phyloP scores from a whole-genome alignment of 2,888 invertebrate genomes.

The Aleiodes alternator region DNA sequence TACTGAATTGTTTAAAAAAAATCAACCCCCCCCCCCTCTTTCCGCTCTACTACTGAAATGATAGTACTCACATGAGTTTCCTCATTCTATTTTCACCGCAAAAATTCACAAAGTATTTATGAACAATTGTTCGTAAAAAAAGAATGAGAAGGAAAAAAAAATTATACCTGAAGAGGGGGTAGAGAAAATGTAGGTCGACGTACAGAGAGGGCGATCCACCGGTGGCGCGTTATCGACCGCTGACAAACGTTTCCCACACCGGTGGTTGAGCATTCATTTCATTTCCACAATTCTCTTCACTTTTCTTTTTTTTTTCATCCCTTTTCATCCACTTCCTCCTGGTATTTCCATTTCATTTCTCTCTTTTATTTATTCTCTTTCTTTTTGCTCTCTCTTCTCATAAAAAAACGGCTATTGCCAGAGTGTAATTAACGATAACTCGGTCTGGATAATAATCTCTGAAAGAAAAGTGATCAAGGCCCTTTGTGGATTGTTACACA shows the following conservation, averaged over 20 bases:
- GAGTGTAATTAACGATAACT: too few species aligned
- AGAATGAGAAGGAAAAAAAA: background rate
- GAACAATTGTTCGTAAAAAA: conserved; percentile 16
- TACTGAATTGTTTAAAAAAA: too few species aligned
- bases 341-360: background rate
- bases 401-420: too few species aligned
- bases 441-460: too few species aligned
- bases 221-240: conserved; percentile 33
- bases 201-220: conserved; percentile 34
- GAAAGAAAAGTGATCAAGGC: too few species aligned
- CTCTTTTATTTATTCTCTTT: conserved; percentile 5
- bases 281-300: conserved; percentile 21
- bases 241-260: conserved; percentile 27
- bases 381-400: background rate
- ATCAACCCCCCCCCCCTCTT: too few species aligned
- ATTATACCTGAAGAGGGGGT: conserved; percentile 19
- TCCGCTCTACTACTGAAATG: background rate
- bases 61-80: background rate
- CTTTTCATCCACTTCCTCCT: background rate
- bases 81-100: background rate
- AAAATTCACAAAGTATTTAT: conserved; percentile 16
- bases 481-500: too few species aligned
- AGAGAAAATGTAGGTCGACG: conserved; percentile 29
- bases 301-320: conserved; percentile 7
- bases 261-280: conserved; percentile 23